phyloP scores from a whole-genome alignment of 1,140 invertebrate genomes.

The Palaemon carinicauda region DNA sequence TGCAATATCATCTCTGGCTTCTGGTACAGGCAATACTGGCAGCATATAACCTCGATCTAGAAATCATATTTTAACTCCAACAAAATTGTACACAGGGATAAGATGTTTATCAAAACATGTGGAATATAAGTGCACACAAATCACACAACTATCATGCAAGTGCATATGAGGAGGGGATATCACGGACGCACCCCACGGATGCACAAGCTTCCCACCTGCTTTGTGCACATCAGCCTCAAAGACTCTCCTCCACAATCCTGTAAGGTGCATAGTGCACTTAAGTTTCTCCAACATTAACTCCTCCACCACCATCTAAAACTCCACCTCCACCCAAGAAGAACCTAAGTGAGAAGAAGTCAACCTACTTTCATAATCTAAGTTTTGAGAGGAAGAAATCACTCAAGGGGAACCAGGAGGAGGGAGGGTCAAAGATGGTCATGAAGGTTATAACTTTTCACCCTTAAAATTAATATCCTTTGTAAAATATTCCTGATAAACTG shows the following conservation, averaged over 20 bases:
- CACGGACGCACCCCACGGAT: not conserved
- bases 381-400: too few relatives aligned
- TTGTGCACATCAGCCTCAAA: slow-evolving; percentile 45
- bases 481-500: not conserved
- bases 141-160: not conserved
- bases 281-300: slow-evolving; percentile 45
- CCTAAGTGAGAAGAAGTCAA: slow-evolving; percentile 35
- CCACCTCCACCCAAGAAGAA: slow-evolving; percentile 49
- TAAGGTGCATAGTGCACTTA: slow-evolving; percentile 55
- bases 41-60: too few relatives aligned
- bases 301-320: slow-evolving; percentile 42
- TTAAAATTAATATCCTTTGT: not conserved
- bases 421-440: not conserved
- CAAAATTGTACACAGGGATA: not conserved
- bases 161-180: not conserved
- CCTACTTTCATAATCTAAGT: slow-evolving; percentile 24
- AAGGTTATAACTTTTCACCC: not conserved
- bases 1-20: too few relatives aligned
- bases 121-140: not conserved
- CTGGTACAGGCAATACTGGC: too few relatives aligned
- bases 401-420: not conserved
- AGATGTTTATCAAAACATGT: not conserved
- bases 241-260: slow-evolving; percentile 59
- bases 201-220: slow-evolving; percentile 49
- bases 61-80: too few relatives aligned